Conservation (phyloP, 2,113 vertebrate genomes). For the Urocynchramus pylzowi region DNA sequence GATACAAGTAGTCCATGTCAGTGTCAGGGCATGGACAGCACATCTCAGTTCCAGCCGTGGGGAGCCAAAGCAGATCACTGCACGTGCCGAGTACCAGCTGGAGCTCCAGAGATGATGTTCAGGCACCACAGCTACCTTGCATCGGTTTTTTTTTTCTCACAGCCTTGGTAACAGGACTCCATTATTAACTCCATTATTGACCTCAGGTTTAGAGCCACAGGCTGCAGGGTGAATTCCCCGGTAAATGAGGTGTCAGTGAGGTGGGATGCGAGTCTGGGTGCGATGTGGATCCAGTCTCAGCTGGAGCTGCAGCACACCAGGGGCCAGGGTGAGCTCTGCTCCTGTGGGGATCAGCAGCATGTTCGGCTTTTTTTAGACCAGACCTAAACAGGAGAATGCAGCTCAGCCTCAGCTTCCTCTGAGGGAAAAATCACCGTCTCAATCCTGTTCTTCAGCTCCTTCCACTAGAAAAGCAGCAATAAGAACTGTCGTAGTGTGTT, state of each 20-base stretch:
- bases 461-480: neutral
- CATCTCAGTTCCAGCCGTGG: neutral
- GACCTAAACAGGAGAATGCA: neutral
- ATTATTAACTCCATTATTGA: neutral
- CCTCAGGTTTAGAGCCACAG: neutral
- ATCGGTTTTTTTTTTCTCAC: neutral
- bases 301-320: neutral
- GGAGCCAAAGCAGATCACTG: neutral
- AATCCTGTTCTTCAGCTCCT: neutral
- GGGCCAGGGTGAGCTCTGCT: neutral
- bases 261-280: neutral
- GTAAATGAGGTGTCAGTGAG: neutral
- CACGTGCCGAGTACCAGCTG: neutral
- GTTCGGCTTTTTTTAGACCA: neutral
- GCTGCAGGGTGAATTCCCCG: neutral
- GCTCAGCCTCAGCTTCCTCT: neutral
- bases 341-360: fast-evolving
- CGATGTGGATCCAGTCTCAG: neutral
- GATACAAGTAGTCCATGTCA: neutral
- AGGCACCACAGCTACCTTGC: neutral
- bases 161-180: neutral
- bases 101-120: neutral
- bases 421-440: neutral
- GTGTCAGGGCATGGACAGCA: neutral
- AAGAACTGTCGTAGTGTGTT: too few species aligned